Conservation (phyloP, 2,113 vertebrate species). For the Scomber colias region DNA sequence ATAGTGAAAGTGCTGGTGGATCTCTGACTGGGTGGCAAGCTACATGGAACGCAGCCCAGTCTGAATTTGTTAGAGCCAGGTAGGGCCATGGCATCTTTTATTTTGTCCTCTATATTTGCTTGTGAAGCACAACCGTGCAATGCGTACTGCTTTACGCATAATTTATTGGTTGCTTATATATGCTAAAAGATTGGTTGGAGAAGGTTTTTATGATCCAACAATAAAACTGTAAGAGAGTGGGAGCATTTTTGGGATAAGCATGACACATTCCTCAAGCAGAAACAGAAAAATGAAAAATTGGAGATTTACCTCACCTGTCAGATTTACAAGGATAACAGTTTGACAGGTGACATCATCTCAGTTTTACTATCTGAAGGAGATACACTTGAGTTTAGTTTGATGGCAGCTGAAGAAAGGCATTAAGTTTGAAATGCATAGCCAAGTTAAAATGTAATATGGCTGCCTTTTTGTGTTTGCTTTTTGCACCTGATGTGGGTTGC, state of each 20-base stretch:
- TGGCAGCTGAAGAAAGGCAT: not conserved
- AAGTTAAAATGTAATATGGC: not conserved
- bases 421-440: not conserved
- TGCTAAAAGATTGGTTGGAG: not conserved
- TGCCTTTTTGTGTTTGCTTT: conserved; percentile 21
- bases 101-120: conserved; percentile 53
- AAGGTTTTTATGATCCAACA: conserved; percentile 27
- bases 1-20: conserved; percentile 38
- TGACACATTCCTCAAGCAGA: not conserved
- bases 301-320: not conserved
- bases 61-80: conserved; percentile 11
- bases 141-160: not conserved
- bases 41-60: conserved; percentile 46
- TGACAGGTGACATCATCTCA: conserved; percentile 8
- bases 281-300: not conserved
- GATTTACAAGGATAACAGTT: not conserved
- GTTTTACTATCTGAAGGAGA: not conserved
- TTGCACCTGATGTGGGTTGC: not conserved
- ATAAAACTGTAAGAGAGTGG: not conserved
- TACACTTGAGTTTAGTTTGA: not conserved
- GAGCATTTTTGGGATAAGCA: not conserved
- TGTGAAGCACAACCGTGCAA: conserved; percentile 3
- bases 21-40: conserved; percentile 27
- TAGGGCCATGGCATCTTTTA: not conserved
- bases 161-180: conserved; percentile 14